Evolutionary conservation across 2,113 vertebrate genomes (phyloP), one percentile per base, ranked within the genome.

Genomic region (Tapirus terrestris): DNA sequence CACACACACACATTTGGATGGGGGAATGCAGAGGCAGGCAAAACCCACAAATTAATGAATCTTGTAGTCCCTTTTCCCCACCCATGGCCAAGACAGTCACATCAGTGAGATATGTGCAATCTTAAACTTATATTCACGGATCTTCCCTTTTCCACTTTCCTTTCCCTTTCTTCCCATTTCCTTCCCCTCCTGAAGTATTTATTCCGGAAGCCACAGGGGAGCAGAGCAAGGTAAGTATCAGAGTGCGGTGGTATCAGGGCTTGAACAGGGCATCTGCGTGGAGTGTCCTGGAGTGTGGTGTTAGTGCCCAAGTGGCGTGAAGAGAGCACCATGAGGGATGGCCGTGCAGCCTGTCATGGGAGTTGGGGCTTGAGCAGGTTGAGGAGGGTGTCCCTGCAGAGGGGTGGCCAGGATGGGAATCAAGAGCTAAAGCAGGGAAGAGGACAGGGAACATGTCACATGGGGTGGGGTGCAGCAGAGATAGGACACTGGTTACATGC

Each of bases 261-360:
- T 14, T 85, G 29, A 13, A 17, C 1, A 25, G 21, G 33, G 25
- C 58, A n/a, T 56, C 53, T 2, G 20, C 1, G 2, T 18, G 13
- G 63, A 11, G 3, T 29, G 5, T 56, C 39, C n/a, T 9, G 21
- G 27, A 27, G 4, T 18, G 43, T 5, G 4, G 4, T 5, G 9
- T 21, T 10, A 29, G 27, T 23, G 27, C 36, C 45, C 53, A 39
- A 60, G 51, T 8, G 21, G 27, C 20, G 68, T 12, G 3, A 70
- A 73, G 43, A 76, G 21, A 39, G 18, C 3, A 17, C 31, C 12
- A 1, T 6, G 45, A 13, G 4, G 3, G 63, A 10, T 5, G 1
- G 12, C 3, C 6, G 33, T 63, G 31, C 21, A 4, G 48, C 67
- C 81, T 23, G 25, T 27, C 7, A 0, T 14, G 7, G 48, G 33